Evolutionary conservation across 2,113 vertebrate genomes (phyloP).

Genomic region (Lepus europaeus): DNA sequence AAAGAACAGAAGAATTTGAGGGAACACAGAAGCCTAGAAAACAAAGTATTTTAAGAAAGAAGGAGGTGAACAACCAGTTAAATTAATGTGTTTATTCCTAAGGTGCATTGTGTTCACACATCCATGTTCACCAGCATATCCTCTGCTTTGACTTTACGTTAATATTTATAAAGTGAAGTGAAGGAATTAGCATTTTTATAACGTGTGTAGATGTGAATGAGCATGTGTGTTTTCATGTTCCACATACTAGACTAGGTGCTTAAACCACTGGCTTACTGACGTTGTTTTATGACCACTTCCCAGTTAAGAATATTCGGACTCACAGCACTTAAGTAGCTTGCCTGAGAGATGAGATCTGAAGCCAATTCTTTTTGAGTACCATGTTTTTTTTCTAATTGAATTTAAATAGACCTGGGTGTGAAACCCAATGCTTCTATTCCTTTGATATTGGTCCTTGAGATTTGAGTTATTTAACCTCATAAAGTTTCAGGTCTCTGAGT

Average conservation of each 20-base stretch:
- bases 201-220: neutral
- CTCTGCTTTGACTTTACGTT: neutral
- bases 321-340: neutral
- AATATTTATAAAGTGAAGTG: neutral
- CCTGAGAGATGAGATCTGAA: constrained; percentile 7
- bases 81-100: neutral
- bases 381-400: neutral
- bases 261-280: neutral
- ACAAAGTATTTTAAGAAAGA: neutral
- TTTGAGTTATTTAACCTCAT: neutral
- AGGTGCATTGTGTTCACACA: neutral
- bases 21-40: neutral
- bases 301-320: neutral
- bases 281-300: neutral
- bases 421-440: neutral
- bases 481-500: neutral
- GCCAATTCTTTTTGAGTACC: neutral
- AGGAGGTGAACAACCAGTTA: neutral
- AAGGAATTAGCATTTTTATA: neutral
- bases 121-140: neutral
- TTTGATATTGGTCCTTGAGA: neutral
- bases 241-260: neutral
- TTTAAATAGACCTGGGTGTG: neutral
- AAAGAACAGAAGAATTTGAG: neutral
- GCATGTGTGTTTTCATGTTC: too few relatives aligned